These are phyloP conservation scores for Sanderia malayensis DNA, from an alignment of 30 jellyfish, hydroid and myxozoan genomes.

Conservation along the genomic window DNA sequence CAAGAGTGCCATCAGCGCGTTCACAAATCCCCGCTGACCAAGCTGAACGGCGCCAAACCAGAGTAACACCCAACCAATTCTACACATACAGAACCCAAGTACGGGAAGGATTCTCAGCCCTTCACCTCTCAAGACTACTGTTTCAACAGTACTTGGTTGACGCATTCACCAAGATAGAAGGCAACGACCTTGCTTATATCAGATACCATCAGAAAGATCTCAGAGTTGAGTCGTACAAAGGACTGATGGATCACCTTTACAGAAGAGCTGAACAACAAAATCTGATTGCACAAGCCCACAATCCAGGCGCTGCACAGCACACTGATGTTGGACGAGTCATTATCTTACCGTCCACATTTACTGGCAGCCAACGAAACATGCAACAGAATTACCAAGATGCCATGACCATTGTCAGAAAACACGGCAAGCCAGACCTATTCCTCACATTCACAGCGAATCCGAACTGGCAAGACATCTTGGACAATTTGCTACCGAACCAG, in stretches of 20 bases:
- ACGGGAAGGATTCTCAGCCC: too few relatives aligned
- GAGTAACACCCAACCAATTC: too few relatives aligned
- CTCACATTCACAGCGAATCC: slow-evolving; percentile 55
- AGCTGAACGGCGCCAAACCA: too few relatives aligned
- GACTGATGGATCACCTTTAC: slow-evolving; percentile 13
- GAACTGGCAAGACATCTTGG: slow-evolving; percentile 54
- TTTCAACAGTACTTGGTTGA: too few relatives aligned
- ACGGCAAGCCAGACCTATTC: slow-evolving; percentile 56
- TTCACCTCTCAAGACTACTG: too few relatives aligned
- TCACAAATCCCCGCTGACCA: too few relatives aligned
- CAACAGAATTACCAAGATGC: slow-evolving; percentile 45
- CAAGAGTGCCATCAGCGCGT: too few relatives aligned
- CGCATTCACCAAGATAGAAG: slow-evolving; percentile 21
- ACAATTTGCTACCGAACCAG: slow-evolving; percentile 1
- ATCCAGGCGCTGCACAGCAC: not conserved
- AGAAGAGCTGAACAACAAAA: not conserved
- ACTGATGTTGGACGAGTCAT: slow-evolving; percentile 21
- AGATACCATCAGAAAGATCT: slow-evolving; percentile 7
- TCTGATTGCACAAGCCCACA: slow-evolving; percentile 4
- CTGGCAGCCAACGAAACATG: slow-evolving; percentile 42
- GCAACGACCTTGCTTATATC: slow-evolving; percentile 7
- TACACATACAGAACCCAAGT: too few relatives aligned
- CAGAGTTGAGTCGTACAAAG: slow-evolving; percentile 24
- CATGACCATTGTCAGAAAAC: slow-evolving; percentile 44
- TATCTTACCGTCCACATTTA: slow-evolving; percentile 40